Evolutionary conservation across 2,888 invertebrate species (phyloP), one percentile per base, ranked within the genome.

Genomic region (Agrochola macilenta): DNA sequence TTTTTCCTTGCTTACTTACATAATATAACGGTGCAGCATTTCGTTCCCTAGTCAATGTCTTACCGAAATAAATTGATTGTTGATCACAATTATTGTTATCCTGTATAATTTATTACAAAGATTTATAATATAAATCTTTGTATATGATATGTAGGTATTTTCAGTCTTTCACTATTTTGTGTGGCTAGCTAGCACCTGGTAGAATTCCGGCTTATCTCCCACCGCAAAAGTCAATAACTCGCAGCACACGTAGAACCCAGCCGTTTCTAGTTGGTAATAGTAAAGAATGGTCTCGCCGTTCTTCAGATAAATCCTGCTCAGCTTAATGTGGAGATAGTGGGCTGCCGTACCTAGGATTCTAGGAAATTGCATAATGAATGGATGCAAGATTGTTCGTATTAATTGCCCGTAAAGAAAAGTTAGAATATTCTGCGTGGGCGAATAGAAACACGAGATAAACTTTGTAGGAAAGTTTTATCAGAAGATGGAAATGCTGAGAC

Each of bases 221-320:
- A 49, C 76, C 78, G 70, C 79, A 52, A 72, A 75, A 79, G 71
- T 71, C 77, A 72, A 74, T 83, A 87, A 85, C 69, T 87, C 81
- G 72, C 23, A 58, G 72, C 82, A 79, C 82, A 74, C 83, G 72
- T 66, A 73, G 82, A 79, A 81, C 71, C 78, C 65, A 57, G 76
- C 78, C 78, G 76, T 77, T 81, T 78, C 82, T 85, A 79, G 74
- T 84, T 80, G 78, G 88, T 92, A 91, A 92, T 92, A 84, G 86
- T 89, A 91, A 92, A 89, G 90, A 92, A 92, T 91, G 88, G 89
- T 79, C 82, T 81, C 82, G 75, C 87, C 85, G 89, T 87, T 85
- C 88, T 87, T 79, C 74, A 85, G 89, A 92, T 92, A 92, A 92
- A 92, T 92, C 88, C 87, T 79, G 79, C 77, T 88, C 88, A 88